These are phyloP conservation scores for Limnephilus marmoratus DNA, from an alignment of 2,888 invertebrate genomes.

Conservation along the genomic window DNA sequence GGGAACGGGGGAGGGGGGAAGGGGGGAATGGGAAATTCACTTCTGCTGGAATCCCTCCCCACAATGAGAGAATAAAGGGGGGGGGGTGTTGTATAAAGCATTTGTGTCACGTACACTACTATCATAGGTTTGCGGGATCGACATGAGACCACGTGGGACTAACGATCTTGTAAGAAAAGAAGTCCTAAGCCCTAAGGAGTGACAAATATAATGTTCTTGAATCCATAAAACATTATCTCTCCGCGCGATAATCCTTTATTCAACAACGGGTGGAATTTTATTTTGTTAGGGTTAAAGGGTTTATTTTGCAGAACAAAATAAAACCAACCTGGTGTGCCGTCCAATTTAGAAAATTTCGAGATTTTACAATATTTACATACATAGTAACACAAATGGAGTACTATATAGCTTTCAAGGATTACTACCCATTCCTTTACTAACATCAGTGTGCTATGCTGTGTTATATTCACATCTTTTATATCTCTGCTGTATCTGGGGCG, in stretches of 20 bases:
- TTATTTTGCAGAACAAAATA: too few relatives aligned
- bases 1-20: not conserved
- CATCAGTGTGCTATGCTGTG: too few relatives aligned
- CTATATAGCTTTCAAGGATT: too few relatives aligned
- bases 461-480: too few relatives aligned
- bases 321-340: not conserved
- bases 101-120: slow-evolving; percentile 41
- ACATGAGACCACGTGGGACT: slow-evolving; percentile 27
- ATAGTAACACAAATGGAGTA: too few relatives aligned
- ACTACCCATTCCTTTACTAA: too few relatives aligned
- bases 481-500: too few relatives aligned
- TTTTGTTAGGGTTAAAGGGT: not conserved
- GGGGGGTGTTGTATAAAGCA: slow-evolving; percentile 33
- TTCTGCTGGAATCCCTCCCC: not conserved
- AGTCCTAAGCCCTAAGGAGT: slow-evolving; percentile 8
- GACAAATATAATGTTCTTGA: slow-evolving; percentile 19
- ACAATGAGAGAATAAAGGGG: slow-evolving; percentile 12
- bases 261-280: not conserved
- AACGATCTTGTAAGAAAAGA: slow-evolving; percentile 36
- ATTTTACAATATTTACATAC: not conserved
- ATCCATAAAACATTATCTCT: not conserved
- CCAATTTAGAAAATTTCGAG: not conserved
- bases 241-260: not conserved
- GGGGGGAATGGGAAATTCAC: not conserved
- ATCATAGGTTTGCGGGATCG: slow-evolving; percentile 41